Base-by-base conservation (phyloP, 2,797 vertebrate genomes). In the Acanthurus lineatus region DNA sequence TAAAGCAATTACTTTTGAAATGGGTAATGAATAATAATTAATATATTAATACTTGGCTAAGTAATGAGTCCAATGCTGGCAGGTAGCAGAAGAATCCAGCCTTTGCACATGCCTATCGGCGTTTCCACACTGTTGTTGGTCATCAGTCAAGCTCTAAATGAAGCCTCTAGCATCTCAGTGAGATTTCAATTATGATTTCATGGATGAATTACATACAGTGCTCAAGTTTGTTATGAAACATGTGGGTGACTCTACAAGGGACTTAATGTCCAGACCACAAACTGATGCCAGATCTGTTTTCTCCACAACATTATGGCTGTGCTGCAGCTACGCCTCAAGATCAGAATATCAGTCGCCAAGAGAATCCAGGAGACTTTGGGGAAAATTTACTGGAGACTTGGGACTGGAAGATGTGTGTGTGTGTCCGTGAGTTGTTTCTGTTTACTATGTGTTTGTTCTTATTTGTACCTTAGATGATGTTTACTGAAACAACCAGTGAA, bases 161-260 rank as follows among this genome's bases (percentile, higher is more conserved):
- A 53, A 16, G 40, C 70, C 61, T 77, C 73, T 77, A 75, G 64
- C 70, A 82, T 65, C 82, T 76, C 60, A 73, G 48, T 81, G 64
- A 77, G 61, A 83, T 85, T 85, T 77, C 77, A 83, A 79, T 83
- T 77, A 75, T 73, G 69, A 77, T 83, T 86, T 78, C 68, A 82
- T 74, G 53, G 58, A 69, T 78, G 47, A 71, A 80, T 82, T 87
- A 76, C 59, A 54, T 66, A 74, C 49, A 75, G 70, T 62, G 6
- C 74, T 68, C 56, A 44, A 77, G 49, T 77, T 75, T 76, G 66
- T 68, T 75, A 75, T 72, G 60, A 73, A 75, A 75, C 54, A 66
- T 76, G 52, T 51, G 45, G 76, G 32, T 58, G 69, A 82, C 38
- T 82, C 42, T 35, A 58, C 52, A 58, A 84, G 65, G 68, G 51